These are phyloP conservation scores for Tokudaia muenninki DNA, from an alignment of 2,797 vertebrate genomes.

Conservation along the genomic window DNA sequence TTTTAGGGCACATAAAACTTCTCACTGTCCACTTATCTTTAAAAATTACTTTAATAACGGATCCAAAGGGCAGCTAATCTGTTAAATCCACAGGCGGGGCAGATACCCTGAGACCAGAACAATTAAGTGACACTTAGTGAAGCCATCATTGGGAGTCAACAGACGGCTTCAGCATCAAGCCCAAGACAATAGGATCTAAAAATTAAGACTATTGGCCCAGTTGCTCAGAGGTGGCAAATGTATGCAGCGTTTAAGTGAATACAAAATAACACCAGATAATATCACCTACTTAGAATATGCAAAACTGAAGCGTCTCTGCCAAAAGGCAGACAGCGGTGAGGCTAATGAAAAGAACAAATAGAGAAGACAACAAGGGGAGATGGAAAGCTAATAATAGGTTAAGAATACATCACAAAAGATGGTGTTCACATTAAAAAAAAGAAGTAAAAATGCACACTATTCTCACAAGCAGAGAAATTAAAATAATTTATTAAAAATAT, in stretches of 20 bases:
- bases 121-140: conserved; percentile 34
- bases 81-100: conserved; percentile 38
- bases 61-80: conserved; percentile 39
- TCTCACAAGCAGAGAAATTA: conserved; percentile 78
- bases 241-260: conserved; percentile 73
- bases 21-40: conserved; percentile 17
- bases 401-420: conserved; percentile 76
- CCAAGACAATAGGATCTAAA: conserved; percentile 59
- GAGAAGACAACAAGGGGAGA: conserved; percentile 73
- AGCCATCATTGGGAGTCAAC: conserved; percentile 26
- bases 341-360: conserved; percentile 81
- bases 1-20: conserved; percentile 42
- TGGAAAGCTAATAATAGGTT: conserved; percentile 79
- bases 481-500: conserved; percentile 83
- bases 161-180: conserved; percentile 24
- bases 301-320: conserved; percentile 78
- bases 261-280: conserved; percentile 79
- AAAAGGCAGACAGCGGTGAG: conserved; percentile 75
- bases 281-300: conserved; percentile 82
- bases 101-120: conserved; percentile 8
- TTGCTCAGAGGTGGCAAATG: conserved; percentile 74
- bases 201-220: conserved; percentile 56
- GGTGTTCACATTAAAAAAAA: conserved; percentile 74
- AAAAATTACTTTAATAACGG: conserved; percentile 76
- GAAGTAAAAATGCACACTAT: conserved; percentile 66